Base-by-base conservation (phyloP, 2,113 vertebrate species). In the Hystrix cristata region DNA sequence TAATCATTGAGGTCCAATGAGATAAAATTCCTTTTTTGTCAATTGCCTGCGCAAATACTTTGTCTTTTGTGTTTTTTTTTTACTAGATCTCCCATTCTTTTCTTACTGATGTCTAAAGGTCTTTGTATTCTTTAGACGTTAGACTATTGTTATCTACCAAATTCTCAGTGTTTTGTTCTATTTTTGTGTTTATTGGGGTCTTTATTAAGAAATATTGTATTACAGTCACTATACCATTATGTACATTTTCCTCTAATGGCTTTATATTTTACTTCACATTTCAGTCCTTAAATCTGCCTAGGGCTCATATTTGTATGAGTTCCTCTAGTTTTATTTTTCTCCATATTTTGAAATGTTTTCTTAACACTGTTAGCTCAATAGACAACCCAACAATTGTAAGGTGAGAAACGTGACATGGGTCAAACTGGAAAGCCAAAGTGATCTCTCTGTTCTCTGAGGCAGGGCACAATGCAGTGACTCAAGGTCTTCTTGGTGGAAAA, bases 251-350 rank as follows among this genome's bases (percentile, higher is more conserved):
- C 80, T 84, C n/a, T 51, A 7, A 57, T 87, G 62, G 10, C 29
- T 92, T 91, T 51, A 23, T 60, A 62, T 87, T 55, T 80, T 65
- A 87, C 31, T 95, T 84, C 60, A 62, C 34, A 46, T 64, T 46
- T 94, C 7, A n/a, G 31, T 55, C 38, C 15, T 87, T 82, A 76
- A 60, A 31, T 71, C 14, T 10, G 67, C 11, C 5, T 31, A 55
- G 23, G 14, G 14, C 64, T 25, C 27, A 62, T 15, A 96, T 80
- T n/a, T 71, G 7, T 27, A 59, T 27, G 14, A 57, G n/a, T 62
- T 19, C 21, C 6, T 38, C 53, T 72, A 6, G 14, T 86, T 91
- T 83, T 9, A 51, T 31, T 93, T 71, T 83, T 80, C 25, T 94
- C 43, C 59, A 51, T 23, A 55, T 12, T 69, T 1, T 67, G 48